A percentile compares a stretch with the other conserved stretches of the same genome.
phyloP scores from a whole-genome alignment of 2,797 vertebrate species.

The Clamator glandarius region DNA sequence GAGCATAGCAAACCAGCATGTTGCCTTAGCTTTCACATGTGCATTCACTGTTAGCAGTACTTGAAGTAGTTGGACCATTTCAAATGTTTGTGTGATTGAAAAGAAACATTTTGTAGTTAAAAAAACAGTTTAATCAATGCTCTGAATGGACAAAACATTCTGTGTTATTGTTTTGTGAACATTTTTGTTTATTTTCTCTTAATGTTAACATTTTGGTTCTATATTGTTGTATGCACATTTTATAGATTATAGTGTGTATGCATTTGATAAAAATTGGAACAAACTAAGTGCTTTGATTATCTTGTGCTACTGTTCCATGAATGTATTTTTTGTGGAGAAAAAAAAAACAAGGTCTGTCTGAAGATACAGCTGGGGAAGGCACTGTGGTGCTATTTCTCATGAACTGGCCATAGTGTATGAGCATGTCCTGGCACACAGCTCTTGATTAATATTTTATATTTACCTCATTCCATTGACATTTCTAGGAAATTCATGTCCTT shows the following conservation, averaged over 20 bases:
- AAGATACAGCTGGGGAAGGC: neutral
- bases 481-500: neutral
- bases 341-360: rapidly evolving
- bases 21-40: neutral
- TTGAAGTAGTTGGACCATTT: conserved; percentile 15
- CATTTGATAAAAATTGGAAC: neutral
- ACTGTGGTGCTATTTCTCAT: neutral
- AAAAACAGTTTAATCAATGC: neutral
- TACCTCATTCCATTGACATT: neutral
- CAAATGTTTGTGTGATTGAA: neutral
- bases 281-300: neutral
- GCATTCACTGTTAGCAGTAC: neutral
- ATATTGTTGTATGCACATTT: neutral
- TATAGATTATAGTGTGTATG: neutral
- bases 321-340: neutral
- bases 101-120: neutral
- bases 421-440: neutral
- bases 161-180: neutral
- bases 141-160: neutral
- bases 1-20: neutral
- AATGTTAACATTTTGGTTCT: neutral
- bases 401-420: neutral
- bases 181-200: neutral
- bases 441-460: neutral
- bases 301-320: neutral